Conservation (phyloP, 2,888 invertebrate genomes). For the Odontomyia ornata region DNA sequence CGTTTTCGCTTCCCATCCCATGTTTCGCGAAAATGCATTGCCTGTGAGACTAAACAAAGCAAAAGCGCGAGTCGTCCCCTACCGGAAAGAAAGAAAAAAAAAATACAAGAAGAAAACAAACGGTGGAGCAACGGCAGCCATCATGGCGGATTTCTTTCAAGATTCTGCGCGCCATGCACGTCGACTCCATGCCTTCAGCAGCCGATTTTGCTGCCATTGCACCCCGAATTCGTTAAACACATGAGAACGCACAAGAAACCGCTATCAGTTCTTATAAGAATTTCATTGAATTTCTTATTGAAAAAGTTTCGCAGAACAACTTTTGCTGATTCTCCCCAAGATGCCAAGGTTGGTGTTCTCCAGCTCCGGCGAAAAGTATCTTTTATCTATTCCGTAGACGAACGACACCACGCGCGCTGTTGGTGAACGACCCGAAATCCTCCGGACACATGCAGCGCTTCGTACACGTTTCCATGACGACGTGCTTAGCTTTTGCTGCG, state of each 20-base stretch:
- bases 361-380: no score
- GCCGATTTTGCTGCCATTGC: no score
- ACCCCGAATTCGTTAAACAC: no score
- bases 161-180: conserved; percentile 33
- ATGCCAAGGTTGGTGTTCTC: no score
- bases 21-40: conserved; percentile 14
- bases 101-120: background rate
- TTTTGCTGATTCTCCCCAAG: no score
- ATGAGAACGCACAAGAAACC: no score
- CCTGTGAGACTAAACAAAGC: background rate
- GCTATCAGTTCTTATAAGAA: no score
- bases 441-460: background rate
- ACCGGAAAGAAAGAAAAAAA: background rate
- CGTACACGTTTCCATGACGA: background rate
- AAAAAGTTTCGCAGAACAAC: no score
- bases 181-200: background rate
- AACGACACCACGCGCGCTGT: background rate
- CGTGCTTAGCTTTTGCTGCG: background rate
- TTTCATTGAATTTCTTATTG: no score
- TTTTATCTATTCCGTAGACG: no score
- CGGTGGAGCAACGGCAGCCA: conserved; percentile 29
- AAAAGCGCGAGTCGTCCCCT: conserved; percentile 14
- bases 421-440: conserved; percentile 10
- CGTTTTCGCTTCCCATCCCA: background rate
- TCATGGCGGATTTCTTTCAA: conserved; percentile 36